Base-by-base conservation (phyloP, 2,113 vertebrate species). In the Nycticryphes semicollaris region DNA sequence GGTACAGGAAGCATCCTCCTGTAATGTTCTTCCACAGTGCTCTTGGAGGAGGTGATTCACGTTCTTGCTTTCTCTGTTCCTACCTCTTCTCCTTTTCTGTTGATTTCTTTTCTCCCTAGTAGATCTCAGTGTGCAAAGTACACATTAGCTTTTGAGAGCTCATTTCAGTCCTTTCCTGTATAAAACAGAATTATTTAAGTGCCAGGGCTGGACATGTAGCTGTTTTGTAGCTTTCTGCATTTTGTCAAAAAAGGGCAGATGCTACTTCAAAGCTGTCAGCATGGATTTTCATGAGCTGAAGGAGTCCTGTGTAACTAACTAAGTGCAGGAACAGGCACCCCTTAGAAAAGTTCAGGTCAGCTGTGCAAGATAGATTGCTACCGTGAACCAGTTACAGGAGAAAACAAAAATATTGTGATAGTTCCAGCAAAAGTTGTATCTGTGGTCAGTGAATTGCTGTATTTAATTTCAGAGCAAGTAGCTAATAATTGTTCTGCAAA, bases 381-480 rank as follows among this genome's bases (percentile, higher is more conserved):
- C 28, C 23, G 17, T 84, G 68, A 81, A 23, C n/a, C 84, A 64
- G 27, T 85, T 81, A 39, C 7, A 20, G 60, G 83, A 90, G 45
- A 48, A 88, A 67, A 79, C 27, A 73, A 70, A 3, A 84, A 45
- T 14, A 11, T 35, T 73, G 41, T 62, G 43, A 37, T 57, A 59
- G 41, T 74, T 93, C 43, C 30, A 59, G 37, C n/a, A 86, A 31
- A 80, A 22, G 9, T 35, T 70, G 2, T 77, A 3, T 67, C n/a
- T 60, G 11, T 48, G 17, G 18, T 84, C 41, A 50, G 0, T 79
- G 20, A 84, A 31, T 33, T 64, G 39, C 24, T 85, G 56, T 43
- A 25, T 87, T 85, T 75, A 33, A 78, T 85, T 96, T 92, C 68
- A 57, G 53, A 79, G n/a, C 20, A 68, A 50, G 33, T 43, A 45